Conservation (phyloP, 92 coral and sea anemone genomes). For the Plumapathes pennacea region DNA sequence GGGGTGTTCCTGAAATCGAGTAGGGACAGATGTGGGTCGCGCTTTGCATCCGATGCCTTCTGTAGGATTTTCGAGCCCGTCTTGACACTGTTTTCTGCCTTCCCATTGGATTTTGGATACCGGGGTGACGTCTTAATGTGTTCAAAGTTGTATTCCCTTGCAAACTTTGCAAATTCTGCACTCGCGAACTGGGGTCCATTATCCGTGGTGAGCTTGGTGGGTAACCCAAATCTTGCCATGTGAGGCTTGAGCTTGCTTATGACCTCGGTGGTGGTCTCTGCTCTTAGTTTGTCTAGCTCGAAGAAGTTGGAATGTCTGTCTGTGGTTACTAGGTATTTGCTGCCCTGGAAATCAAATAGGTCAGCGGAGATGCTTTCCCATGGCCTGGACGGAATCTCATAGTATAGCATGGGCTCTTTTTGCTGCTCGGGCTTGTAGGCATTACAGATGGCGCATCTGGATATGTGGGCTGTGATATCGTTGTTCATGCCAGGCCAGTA, state of each 20-base stretch:
- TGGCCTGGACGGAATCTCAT: too few relatives aligned
- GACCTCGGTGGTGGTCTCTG: too few relatives aligned
- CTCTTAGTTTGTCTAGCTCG: too few relatives aligned
- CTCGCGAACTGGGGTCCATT: conserved; percentile 36
- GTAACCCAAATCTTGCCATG: conserved; percentile 33
- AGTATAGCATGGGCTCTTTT: too few relatives aligned
- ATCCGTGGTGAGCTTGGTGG: conserved; percentile 10
- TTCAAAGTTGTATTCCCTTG: conserved; percentile 13
- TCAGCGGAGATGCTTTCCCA: too few relatives aligned
- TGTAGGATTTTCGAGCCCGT: conserved; percentile 2
- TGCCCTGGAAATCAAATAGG: too few relatives aligned
- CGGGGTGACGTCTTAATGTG: conserved; percentile 16
- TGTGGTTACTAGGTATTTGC: too few relatives aligned
- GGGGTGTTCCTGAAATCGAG: conserved; percentile 23
- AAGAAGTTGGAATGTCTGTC: too few relatives aligned
- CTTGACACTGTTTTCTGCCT: conserved; percentile 18
- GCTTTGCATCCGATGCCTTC: conserved; percentile 4
- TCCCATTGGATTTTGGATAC: conserved; percentile 11
- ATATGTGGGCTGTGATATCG: conserved; percentile 24
- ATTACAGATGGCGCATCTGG: conserved; percentile 24
- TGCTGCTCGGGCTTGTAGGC: too few relatives aligned
- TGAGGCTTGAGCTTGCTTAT: too few relatives aligned
- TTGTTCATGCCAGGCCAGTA: conserved; percentile 44
- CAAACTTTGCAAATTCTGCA: conserved; percentile 22
- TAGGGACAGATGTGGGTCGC: conserved; percentile 12